Base-by-base conservation (phyloP, 2,888 invertebrate species). In the Acronicta leporina region DNA sequence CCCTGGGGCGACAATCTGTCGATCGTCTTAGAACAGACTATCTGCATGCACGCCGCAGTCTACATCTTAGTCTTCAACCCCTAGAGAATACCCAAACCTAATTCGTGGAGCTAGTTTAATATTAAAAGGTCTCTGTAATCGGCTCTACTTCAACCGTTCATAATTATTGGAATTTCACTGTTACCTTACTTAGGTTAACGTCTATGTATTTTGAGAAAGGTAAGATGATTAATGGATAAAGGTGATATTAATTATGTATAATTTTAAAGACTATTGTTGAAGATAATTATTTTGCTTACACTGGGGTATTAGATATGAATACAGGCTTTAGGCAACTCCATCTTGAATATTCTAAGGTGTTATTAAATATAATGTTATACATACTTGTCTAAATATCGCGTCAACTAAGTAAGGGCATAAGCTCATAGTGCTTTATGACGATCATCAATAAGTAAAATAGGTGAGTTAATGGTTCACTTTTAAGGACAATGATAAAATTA, bases 1-100 rank as follows among this genome's bases (percentile, higher is more conserved):
- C 60, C 81, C 81, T 75, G 47, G 74, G 84, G 80, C 80, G 80
- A 81, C 83, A 79, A 83, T 81, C 80, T 73, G 79, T 72, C 79
- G 75, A 79, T 77, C 76, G 75, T 81, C 83, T 82, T 76, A 68
- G 63, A 57, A 46, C 58, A 71, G 59, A 66, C 62, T 63, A 70
- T 71, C 73, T 74, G 81, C 66, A 77, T 79, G 71, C 66, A 73
- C 63, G 64, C 57, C 63, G 53, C 50, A 58, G 50, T 57, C 66
- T 61, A 50, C 62, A 72, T 66, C 69, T 69, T 69, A 63, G 66
- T 47, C 58, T 51, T 38, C 33, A 30, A 70, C 52, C 77, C 69
- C 73, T 14, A 10, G 77, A 63, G 83, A 79, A 77, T 77, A 73
- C 69, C 52, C 62, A 52, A 70, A 64, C 75, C 76, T 79, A 79